Base-by-base conservation (phyloP, 2,797 vertebrate genomes). In the Sebastes iracundus region DNA sequence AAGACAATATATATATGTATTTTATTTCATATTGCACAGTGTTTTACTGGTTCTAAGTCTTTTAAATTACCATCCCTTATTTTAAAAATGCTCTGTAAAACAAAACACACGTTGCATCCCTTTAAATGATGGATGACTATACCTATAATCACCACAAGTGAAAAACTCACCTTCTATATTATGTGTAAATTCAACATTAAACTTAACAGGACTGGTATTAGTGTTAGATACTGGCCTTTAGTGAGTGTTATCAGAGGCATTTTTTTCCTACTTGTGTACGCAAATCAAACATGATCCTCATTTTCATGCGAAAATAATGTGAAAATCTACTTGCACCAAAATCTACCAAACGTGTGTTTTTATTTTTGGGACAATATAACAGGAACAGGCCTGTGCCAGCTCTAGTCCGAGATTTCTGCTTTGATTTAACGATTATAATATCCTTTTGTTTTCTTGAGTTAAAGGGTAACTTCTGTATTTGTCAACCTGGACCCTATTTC, bases 11-110 rank as follows among this genome's bases (percentile, higher is more conserved):
- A n/a, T 63, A 18, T 53, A 20, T 49, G 18, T 49, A 38, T 65
- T 71, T 78, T 3, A 53, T 18, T 23, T 82, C 22, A 73, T 92
- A 91, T 91, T 93, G 90, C 91, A 92, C 92, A 82, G 75, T 42
- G 62, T 76, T 72, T 71, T 63, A 78, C 81, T 85, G 62, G 55
- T 74, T 87, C 1, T 6, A 77, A 74, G 69, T 74, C 68, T 20
- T 68, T 66, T 28, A 69, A 72, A 67, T 60, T 33, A 25, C 6
- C 20, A 42, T 61, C 60, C 38, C 10, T 61, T 13, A 30, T 79
- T 66, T 58, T 20, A 64, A 4, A 78, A 81, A 65, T 59, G 23
- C 52, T 73, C 53, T 55, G 38, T 25, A 14, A 78, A 67, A 66
- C n/a, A 27, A 82, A 87, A 74, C 71, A 53, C 55, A 38, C 6